Conservation (phyloP, 2,888 invertebrate genomes). For the Fragum sueziense region DNA sequence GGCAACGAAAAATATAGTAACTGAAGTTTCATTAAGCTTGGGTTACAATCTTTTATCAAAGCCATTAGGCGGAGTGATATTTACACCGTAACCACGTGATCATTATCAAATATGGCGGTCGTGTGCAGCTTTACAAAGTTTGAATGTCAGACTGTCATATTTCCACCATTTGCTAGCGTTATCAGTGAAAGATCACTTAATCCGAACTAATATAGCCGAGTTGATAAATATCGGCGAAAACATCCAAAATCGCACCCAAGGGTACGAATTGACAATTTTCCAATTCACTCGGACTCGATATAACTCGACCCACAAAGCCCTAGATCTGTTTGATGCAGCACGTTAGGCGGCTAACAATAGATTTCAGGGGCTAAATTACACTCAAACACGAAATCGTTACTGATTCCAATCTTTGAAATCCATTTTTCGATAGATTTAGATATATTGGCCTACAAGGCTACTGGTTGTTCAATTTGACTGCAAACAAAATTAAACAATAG, state of each 20-base stretch:
- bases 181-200: constrained; percentile 23
- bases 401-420: constrained; percentile 2
- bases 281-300: constrained; percentile 12
- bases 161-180: constrained; percentile 14
- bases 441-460: too few species aligned
- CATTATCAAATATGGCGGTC: background rate
- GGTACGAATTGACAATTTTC: constrained; percentile 52
- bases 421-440: too few species aligned
- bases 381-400: constrained; percentile 11
- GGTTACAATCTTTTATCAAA: too few species aligned
- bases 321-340: constrained; percentile 9
- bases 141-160: constrained; percentile 25
- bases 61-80: background rate
- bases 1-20: too few species aligned
- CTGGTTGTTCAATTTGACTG: too few species aligned
- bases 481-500: too few species aligned
- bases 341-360: constrained; percentile 15
- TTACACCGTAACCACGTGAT: constrained; percentile 2
- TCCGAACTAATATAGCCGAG: constrained; percentile 25
- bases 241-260: constrained; percentile 37
- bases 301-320: constrained; percentile 2
- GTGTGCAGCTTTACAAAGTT: constrained; percentile 5
- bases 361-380: constrained; percentile 5
- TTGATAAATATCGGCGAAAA: constrained; percentile 46
- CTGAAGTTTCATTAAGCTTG: too few species aligned